Evolutionary conservation across 2,113 vertebrate genomes (phyloP), one percentile per base, ranked within the genome.

Genomic region (Pardalotus punctatus): DNA sequence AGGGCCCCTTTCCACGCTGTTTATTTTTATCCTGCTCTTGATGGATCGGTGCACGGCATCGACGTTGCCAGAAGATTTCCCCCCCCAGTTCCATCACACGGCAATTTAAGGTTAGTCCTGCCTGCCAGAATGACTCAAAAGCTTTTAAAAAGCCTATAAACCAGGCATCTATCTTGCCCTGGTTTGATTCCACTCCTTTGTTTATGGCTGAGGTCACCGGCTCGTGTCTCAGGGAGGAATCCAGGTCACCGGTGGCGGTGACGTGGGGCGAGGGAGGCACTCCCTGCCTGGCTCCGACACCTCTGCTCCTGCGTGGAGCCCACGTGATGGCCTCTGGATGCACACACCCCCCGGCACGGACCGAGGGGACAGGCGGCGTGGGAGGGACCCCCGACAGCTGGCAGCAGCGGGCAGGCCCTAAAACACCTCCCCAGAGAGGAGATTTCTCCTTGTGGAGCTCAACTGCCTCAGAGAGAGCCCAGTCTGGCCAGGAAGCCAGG

Each of bases 121-220:
- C 72, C 95, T 88, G 91, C 96, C 93, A 95, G 94, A 62, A 79
- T 33, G 84, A 96, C 89, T 94, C 91, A 81, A 94, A 95, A 91
- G 95, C 95, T 97, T 97, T 97, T 95, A 82, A 93, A 94, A 89
- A 95, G 89, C 86, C 94, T 69, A 57, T 96, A 91, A 96, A 96
- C 20, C 12, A 38, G 93, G 77, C 93, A 94, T 95, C 91, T 85
- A 24, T 95, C 86, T 86, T 85, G 84, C 89, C 93, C 94, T 74
- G 89, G 70, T 85, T 96, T 94, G 90, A 87, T 96, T 76, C 86
- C 73, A 7, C 81, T 71, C 40, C 94, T 94, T 89, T 96, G 94
- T 96, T 95, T 92, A 91, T 85, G 53, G 66, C 86, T 95, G 94
- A 95, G 93, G 93, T 96, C 94, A 97, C 82, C 0, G 4, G 77